Base-by-base conservation (phyloP, 1,140 invertebrate genomes). In the Asbolus verrucosus region DNA sequence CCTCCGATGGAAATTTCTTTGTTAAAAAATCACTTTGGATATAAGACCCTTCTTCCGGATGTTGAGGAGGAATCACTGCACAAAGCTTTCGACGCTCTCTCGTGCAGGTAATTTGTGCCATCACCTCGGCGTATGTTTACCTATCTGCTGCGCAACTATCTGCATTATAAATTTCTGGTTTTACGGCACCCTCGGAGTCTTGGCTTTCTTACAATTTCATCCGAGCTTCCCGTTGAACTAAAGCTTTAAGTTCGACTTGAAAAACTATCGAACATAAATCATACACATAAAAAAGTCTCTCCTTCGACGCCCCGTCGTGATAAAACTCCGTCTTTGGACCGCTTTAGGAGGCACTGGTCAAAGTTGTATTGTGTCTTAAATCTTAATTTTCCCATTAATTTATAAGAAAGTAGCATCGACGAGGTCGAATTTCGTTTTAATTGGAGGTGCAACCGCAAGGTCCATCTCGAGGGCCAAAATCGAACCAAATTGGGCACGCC, bases 261-360 rank as follows among this genome's bases (percentile, higher is more conserved):
- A 54, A 54, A 54, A 54, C 46, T 54, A 54, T 54, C 46, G 11
- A 6, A 2, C 2, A 54, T 54, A 54, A 54, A 54, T 54, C 46
- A 54, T 54, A 54, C 13, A 6, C 11, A 16, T 5, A 43, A 54
- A 54, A 54, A 54, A 27, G 46, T 14, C 43, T 50, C 21, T 16
- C 27, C n/a, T 54, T 54, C 46, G 8, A 27, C 46, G 46, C 46
- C 46, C 19, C 19, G 18, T 50, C 18, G 21, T 50, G 21, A 9
- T 19, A 50, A 50, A 50, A 50, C 43, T n/a, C 43, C n/a, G n/a
- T n/a, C n/a, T n/a, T n/a, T n/a, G n/a, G 43, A 6, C 9, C 3
- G 46, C n/a, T n/a, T n/a, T n/a, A n/a, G n/a, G n/a, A n/a, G n/a
- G n/a, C n/a, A n/a, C n/a, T n/a, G n/a, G n/a, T n/a, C n/a, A n/a